Base-by-base conservation (phyloP, 2,888 invertebrate genomes). In the Cheilosia impressa region DNA sequence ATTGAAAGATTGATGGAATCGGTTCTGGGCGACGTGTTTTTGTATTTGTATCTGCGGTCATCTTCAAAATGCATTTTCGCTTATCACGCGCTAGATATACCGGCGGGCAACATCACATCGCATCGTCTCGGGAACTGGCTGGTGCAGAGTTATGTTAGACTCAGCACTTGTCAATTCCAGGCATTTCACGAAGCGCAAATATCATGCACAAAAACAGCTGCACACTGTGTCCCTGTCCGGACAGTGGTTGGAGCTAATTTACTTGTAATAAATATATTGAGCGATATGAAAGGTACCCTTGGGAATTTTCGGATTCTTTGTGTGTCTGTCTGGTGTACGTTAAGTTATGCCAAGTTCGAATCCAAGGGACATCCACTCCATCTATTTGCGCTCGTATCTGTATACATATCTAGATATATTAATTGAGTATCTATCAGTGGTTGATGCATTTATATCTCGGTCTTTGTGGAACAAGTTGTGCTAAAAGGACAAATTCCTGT, bases 221-320 rank as follows among this genome's bases (percentile, higher is more conserved):
- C 58, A 47, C 41, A 65, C 17, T 38, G 41, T 47, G 73, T 63
- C 68, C 13, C 27, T 6, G 27, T 24, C 15, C 13, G 15, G 31
- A 9, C 17, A 17, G 63, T 60, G 66, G 76, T 50, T 62, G 76
- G 13, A 76, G 77, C 87, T 87, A 87, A 87, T 87, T 87, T 87
- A 87, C 87, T 87, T 87, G 87, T 87, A 87, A 87, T 87, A 87
- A 87, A 87, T 87, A 87, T 87, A 84, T 87, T 87, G 87, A 87
- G 78, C 78, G 84, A 87, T 84, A 87, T 87, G 87, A 87, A 75
- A 87, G 87, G 87, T 87, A 80, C 77, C 72, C 75, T 81, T 68
- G 66, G 68, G 72, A 72, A 58, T 77, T 77, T 81, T 69, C n/a
- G 63, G 69, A 79, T 79, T 79, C 73, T 68, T 72, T 72, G 50